These are phyloP conservation scores for Phorcus lineatus DNA, from an alignment of 2,888 invertebrate species.

Conservation along the genomic window DNA sequence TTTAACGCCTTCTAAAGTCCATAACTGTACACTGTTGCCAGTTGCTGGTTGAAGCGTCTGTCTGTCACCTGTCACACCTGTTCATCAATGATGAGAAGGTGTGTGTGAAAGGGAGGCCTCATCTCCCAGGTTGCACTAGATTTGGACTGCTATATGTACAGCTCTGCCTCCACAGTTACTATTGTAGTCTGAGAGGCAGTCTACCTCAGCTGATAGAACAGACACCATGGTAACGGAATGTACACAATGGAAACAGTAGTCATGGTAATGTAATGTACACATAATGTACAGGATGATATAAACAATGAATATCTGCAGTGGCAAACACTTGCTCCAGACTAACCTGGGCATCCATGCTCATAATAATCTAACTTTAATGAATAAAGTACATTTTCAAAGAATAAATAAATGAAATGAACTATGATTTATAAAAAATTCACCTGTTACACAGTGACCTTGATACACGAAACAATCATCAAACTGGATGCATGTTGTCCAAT, in stretches of 20 bases:
- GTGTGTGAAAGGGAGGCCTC: not conserved
- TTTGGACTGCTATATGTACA: conserved; percentile 17
- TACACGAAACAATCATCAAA: conserved; percentile 1
- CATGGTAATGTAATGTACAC: not conserved
- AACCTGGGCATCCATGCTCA: conserved; percentile 13
- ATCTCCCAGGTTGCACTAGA: not conserved
- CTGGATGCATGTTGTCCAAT: not conserved
- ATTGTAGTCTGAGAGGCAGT: not conserved
- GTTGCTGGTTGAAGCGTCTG: no score
- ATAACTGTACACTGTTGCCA: no score
- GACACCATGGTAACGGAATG: conserved; percentile 4
- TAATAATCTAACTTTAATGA: conserved; percentile 8
- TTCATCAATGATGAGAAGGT: no score
- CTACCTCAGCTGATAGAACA: not conserved
- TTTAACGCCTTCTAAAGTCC: no score
- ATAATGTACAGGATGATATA: conserved; percentile 18
- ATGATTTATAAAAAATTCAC: conserved; percentile 21
- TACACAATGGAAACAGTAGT: conserved; percentile 12
- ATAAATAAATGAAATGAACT: conserved; percentile 25
- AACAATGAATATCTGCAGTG: conserved; percentile 4
- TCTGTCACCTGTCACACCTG: no score
- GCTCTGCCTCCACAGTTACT: not conserved
- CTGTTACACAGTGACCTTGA: conserved; percentile 18
- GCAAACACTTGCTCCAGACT: not conserved
- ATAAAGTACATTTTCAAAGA: conserved; percentile 19